phyloP scores from a whole-genome alignment of 2,113 vertebrate species.

The Ovis canadensis region DNA sequence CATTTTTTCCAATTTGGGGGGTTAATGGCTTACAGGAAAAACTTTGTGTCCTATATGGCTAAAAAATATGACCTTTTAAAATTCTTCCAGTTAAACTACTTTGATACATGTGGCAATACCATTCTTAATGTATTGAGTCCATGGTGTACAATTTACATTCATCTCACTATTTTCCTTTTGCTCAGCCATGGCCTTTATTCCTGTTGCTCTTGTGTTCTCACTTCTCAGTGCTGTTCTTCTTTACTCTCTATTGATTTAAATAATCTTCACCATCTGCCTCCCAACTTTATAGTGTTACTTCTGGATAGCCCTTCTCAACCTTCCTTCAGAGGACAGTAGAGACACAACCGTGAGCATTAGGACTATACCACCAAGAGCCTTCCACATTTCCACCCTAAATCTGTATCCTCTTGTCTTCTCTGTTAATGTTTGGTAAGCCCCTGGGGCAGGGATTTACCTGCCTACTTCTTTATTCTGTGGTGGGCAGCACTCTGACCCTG shows the following conservation, averaged over 20 bases:
- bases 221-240: not conserved
- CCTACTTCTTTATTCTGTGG: not conserved
- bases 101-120: not conserved
- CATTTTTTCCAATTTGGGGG: not conserved
- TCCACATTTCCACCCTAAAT: not conserved
- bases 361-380: not conserved
- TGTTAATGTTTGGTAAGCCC: not conserved
- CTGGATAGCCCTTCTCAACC: not conserved
- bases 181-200: not conserved
- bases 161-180: not conserved
- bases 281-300: not conserved
- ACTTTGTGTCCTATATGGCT: not conserved
- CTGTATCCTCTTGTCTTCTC: not conserved
- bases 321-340: not conserved
- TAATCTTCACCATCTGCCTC: not conserved
- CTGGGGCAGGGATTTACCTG: not conserved
- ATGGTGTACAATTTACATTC: not conserved
- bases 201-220: not conserved
- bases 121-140: not conserved
- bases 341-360: not conserved
- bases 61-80: not conserved
- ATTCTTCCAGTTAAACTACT: not conserved
- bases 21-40: not conserved
- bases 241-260: constrained; percentile 4
- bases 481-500: not conserved